A percentile compares a stretch with the other conserved stretches of the same genome.
Conservation (phyloP, 2,888 invertebrate species). For the Laspeyria flexula region DNA sequence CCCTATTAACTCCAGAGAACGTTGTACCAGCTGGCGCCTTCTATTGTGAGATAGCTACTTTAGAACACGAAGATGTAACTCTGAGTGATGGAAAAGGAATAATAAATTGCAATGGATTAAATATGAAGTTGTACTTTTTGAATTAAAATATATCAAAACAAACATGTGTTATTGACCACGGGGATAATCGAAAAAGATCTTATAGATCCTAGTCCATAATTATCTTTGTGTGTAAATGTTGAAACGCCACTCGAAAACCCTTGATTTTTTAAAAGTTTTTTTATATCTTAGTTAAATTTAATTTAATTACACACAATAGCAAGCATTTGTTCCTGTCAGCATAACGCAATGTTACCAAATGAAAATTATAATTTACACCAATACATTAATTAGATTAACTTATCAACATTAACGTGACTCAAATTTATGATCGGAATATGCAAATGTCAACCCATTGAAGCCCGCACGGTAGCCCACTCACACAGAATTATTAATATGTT, state of each 20-base stretch:
- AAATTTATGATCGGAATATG: conserved; percentile 55
- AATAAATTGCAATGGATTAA: not conserved
- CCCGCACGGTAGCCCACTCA: conserved; percentile 53
- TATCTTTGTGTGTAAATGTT: too few species aligned
- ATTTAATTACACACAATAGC: not conserved
- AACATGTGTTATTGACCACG: too few species aligned
- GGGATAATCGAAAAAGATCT: too few species aligned
- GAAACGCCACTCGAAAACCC: too few species aligned
- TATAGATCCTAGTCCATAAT: too few species aligned
- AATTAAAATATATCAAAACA: too few species aligned
- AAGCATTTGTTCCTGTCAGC: conserved; percentile 7
- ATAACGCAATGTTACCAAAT: conserved; percentile 27
- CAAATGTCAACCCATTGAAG: conserved; percentile 50
- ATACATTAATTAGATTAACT: conserved; percentile 46
- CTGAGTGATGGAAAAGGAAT: not conserved
- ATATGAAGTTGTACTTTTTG: too few species aligned
- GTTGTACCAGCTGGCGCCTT: conserved; percentile 10
- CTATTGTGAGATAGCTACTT: not conserved
- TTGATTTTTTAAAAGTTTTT: too few species aligned
- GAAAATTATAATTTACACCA: conserved; percentile 40
- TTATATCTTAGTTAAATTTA: too few species aligned
- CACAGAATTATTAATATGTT: conserved; percentile 67
- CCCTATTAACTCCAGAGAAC: conserved; percentile 14
- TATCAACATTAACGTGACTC: conserved; percentile 46
- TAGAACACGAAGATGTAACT: not conserved